Base-by-base conservation (phyloP, 2,888 invertebrate species). In the Chloroclystis v-ata region DNA sequence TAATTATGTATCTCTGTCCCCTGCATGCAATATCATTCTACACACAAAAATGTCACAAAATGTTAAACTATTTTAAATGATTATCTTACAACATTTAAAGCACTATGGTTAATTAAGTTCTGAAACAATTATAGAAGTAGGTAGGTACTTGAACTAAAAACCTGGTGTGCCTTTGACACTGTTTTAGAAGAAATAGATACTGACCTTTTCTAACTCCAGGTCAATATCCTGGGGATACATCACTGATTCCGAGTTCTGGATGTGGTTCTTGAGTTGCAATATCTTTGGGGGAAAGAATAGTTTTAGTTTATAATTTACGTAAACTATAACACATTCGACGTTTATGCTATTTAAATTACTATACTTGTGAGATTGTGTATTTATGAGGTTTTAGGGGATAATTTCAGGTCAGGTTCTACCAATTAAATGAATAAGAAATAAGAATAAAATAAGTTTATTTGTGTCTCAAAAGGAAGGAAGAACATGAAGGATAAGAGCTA, bases 211-310 rank as follows among this genome's bases (percentile, higher is more conserved):
- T 0, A 89, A 64, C 43, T 89, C 89, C 57, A 84, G 57, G 57
- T 89, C 89, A 7, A 88, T 86, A 50, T 89, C 89, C 60, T 90
- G 90, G 58, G 89, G 90, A 69, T 90, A 90, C 8, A 89, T 62
- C 1, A 88, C 82, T 0, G 77, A 69, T 51, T 89, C 82, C 0
- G 82, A 75, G 65, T 80, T 82, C 51, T 89, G 88, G 16, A 89
- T 78, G 65, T 89, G 87, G 1, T 85, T 81, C 59, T 91, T 91
- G 9, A 92, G 68, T 20, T 82, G 80, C 0, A 76, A 78, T 42
- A 92, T 46, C 46, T 46, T 32, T 32, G 20, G 14, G 14, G 4
- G 10, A 11, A 25, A 13, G 24, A 26, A 14, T 1, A 4, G 16
- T 28, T 13, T 7, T 4, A 24, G 6, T 24, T 24, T 24, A 24